Base-by-base conservation (phyloP, 2,113 vertebrate species). In the Ammodytes marinus region DNA sequence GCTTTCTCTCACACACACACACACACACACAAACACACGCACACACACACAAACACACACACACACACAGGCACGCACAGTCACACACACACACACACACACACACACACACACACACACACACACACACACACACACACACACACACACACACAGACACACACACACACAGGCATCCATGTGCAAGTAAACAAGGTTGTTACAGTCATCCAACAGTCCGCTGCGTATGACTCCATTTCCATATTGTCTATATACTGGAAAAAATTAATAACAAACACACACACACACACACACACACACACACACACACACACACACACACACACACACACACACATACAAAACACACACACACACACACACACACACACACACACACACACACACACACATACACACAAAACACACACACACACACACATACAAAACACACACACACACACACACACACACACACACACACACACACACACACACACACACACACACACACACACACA, bases 71-170 rank as follows among this genome's bases (percentile, higher is more conserved):
- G 72, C 60, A 73, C 67, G 64, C 61, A 77, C 50, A 74, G 27
- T 68, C 77, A 79, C 47, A 61, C 55, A 69, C 50, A 43, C 57
- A 79, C n/a, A 72, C 71, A 71, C 46, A 74, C 72, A 61, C 45
- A 76, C 71, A 77, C 58, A 75, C 46, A 69, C 80, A 79, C 77
- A 58, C 66, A 66, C 66, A 42, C 57, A 42, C 75, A 64, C 39
- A 57, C 11, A n/a, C 47, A 15, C 27, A 40, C 11, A 14, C 49
- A 57, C n/a, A 47, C 35, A 50, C 49, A 63, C 61, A 63, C 52
- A 85, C 43, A 58, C 27, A 1, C 27, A 64, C 39, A 57, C 11
- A n/a, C 53, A 15, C 27, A 40, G 9, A 14, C 49, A 57, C n/a
- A 47, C 35, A 50, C 49, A 63, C 61, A 63, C 52, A 85, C 43